Conservation (phyloP, 2,797 vertebrate species). For the Ptychadena robeensis region DNA sequence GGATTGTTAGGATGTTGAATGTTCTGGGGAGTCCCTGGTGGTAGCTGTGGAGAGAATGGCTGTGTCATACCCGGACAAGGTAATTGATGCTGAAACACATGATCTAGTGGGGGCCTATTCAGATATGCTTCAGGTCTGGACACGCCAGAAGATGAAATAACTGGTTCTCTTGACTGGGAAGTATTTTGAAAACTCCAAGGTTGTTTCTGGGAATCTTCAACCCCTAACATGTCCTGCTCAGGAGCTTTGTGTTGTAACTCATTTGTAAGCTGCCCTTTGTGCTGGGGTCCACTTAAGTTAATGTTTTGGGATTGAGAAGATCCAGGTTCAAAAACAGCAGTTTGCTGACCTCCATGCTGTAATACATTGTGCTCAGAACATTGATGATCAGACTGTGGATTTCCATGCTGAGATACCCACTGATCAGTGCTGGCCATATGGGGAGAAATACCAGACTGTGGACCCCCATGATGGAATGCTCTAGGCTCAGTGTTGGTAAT, state of each 20-base stretch:
- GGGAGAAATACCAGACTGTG: background rate
- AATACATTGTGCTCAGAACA: background rate
- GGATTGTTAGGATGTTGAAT: background rate
- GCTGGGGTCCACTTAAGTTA: background rate
- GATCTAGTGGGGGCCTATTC: background rate
- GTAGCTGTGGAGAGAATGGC: background rate
- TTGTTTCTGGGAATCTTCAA: background rate
- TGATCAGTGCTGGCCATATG: background rate
- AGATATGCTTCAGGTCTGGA: background rate
- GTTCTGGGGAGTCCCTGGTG: background rate
- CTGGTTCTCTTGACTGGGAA: background rate
- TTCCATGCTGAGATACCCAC: conserved; percentile 38
- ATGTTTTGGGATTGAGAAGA: background rate
- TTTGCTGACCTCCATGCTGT: background rate
- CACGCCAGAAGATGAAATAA: background rate
- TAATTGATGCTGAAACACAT: background rate
- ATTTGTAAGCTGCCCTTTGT: background rate
- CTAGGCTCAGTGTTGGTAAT: background rate
- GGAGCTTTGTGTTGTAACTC: background rate
- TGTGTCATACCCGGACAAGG: background rate
- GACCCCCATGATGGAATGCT: background rate
- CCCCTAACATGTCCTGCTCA: background rate
- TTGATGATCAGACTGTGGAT: background rate
- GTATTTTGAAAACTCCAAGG: background rate
- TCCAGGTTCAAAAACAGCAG: background rate